These are phyloP conservation scores for Raphicerus campestris DNA, from an alignment of 2,113 vertebrate species.

Conservation along the genomic window DNA sequence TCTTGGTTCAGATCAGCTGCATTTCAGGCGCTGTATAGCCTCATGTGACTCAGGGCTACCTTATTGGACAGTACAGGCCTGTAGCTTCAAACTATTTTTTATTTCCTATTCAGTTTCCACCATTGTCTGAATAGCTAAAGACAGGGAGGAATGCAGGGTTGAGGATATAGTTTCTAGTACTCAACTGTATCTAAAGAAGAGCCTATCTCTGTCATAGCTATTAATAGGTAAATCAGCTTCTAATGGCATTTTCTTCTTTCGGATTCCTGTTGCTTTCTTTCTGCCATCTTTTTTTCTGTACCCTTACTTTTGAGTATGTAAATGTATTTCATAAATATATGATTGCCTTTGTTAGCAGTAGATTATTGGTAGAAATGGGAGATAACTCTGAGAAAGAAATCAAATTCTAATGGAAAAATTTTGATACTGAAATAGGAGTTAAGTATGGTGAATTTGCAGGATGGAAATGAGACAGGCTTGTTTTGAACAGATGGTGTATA, in stretches of 20 bases:
- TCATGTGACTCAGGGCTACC: background rate
- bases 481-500: background rate
- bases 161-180: background rate
- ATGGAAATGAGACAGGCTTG: background rate
- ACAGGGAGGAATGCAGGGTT: background rate
- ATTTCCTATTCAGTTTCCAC: background rate
- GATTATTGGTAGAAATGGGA: background rate
- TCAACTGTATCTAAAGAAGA: background rate
- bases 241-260: background rate
- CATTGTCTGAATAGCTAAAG: background rate
- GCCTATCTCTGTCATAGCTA: background rate
- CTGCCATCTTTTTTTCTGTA: background rate
- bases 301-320: slow-evolving; percentile 16
- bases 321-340: slow-evolving; percentile 27
- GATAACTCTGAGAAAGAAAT: slow-evolving; percentile 24
- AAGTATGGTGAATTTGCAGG: background rate
- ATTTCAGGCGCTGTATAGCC: background rate
- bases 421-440: background rate
- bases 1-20: background rate
- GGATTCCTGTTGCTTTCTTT: background rate
- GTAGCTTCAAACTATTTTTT: background rate
- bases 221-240: background rate
- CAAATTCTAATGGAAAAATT: slow-evolving; percentile 1
- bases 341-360: slow-evolving; percentile 24
- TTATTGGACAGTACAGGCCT: background rate